Evolutionary conservation across 2,888 invertebrate species (phyloP), one percentile per base, ranked within the genome.

Genomic region (Coelogynopora nodosa): DNA sequence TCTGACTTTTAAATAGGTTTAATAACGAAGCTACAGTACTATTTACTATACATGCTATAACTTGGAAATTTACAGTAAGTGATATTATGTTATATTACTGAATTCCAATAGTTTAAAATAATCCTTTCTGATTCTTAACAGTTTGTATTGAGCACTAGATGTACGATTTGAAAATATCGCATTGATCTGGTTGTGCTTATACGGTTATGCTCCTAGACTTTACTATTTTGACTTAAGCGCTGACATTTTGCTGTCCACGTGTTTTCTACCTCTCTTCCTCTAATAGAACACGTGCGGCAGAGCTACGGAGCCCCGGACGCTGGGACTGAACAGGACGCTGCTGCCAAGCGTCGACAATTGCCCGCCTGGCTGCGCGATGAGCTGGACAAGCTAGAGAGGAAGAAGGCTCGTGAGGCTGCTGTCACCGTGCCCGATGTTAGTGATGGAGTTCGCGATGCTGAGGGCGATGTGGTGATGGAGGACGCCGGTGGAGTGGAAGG

Each of bases 361-460:
- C 98, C 98, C n/a, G 96, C 96, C 0, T 98, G 98, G 98, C 97
- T 98, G 89, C 94, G 97, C 91, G 97, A 96, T 93, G 97, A 97
- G 31, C 93, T 98, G 89, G 98, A 98, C 91, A 98, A 98, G 93
- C 97, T 98, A 96, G 98, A 98, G 91, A 94, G 95, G 29, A 97
- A 97, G 89, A 97, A 97, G 90, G 94, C 89, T 89, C 84, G 88
- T 88, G 89, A 89, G 89, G 84, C 74, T 90, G 85, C 91, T 90
- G 84, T 49, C 10, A 49, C 91, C 91, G 87, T 89, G 89, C 88
- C 90, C 90, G 88, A 89, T 90, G 85, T 67, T 90, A 86, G 96
- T 96, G 88, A 93, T 96, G 89, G 96, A 97, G 90, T 94, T 94
- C 86, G 95, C 95, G 89, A 90, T 67, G 88, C 89, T 82, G 90